A percentile compares a stretch with the other conserved stretches of the same genome.
Conservation (phyloP, 37 sponge, comb jelly and placozoan species). For the Bolinopsis microptera region DNA sequence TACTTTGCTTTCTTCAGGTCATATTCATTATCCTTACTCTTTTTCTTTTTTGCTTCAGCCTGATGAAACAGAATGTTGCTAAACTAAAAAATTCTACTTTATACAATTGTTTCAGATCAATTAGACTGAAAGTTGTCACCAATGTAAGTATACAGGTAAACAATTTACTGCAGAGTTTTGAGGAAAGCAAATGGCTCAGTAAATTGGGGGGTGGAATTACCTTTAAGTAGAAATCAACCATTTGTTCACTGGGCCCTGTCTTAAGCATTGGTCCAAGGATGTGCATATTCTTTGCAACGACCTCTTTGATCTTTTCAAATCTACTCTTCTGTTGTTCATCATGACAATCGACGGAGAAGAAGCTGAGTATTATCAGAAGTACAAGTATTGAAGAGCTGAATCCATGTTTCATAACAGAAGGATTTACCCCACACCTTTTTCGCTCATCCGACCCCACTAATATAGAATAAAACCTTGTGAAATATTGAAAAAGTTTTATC, state of each 20-base stretch:
- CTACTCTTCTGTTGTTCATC: slow-evolving; percentile 34
- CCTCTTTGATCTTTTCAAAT: slow-evolving; percentile 10
- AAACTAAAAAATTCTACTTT: neutral
- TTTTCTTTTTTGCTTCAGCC: neutral
- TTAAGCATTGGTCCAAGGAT: neutral
- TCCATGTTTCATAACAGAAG: slow-evolving; percentile 54
- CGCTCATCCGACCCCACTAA: neutral
- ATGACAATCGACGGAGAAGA: neutral
- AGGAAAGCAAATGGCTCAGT: no score
- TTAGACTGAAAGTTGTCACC: no score
- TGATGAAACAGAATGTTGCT: neutral
- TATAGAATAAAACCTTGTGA: no score
- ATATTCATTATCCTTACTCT: neutral
- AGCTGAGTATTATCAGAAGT: neutral
- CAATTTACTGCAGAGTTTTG: no score
- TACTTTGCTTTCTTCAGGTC: neutral
- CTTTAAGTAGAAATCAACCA: neutral
- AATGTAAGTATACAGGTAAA: no score
- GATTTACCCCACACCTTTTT: neutral
- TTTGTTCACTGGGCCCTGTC: neutral
- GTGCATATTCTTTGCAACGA: slow-evolving; percentile 4
- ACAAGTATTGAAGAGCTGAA: neutral
- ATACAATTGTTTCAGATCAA: no score
- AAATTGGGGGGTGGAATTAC: no score
- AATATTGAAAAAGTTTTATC: no score